phyloP scores from a whole-genome alignment of 2,888 invertebrate species.

The Dromius quadrimaculatus region DNA sequence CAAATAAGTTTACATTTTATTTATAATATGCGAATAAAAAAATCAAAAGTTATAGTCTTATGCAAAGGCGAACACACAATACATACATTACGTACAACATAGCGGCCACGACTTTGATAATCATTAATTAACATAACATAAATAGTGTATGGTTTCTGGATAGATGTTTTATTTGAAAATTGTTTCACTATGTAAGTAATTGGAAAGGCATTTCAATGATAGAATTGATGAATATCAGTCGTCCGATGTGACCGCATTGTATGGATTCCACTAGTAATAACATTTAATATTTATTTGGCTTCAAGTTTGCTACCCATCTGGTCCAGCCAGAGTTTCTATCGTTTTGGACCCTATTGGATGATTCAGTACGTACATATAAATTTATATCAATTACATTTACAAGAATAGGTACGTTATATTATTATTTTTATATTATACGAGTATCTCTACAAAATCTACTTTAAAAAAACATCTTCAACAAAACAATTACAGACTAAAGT shows the following conservation, averaged over 20 bases:
- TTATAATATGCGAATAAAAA: slow-evolving; percentile 6
- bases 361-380: slow-evolving; percentile 43
- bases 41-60: slow-evolving; percentile 13
- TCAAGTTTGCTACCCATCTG: slow-evolving; percentile 43
- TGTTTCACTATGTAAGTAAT: background rate
- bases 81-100: slow-evolving; percentile 28
- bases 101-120: slow-evolving; percentile 22
- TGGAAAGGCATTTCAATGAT: slow-evolving; percentile 17
- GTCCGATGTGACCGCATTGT: slow-evolving; percentile 25
- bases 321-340: slow-evolving; percentile 48
- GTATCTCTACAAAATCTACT: slow-evolving; percentile 27
- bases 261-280: slow-evolving; percentile 35
- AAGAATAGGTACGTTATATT: too few relatives aligned
- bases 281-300: slow-evolving; percentile 35
- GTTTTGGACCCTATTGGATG: slow-evolving; percentile 48
- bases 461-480: slow-evolving; percentile 19
- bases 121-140: slow-evolving; percentile 1
- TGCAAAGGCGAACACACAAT: slow-evolving; percentile 41
- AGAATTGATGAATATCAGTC: slow-evolving; percentile 12
- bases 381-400: slow-evolving; percentile 22
- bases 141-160: slow-evolving; percentile 4
- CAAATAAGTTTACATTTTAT: slow-evolving; percentile 12
- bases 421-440: slow-evolving; percentile 21
- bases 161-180: slow-evolving; percentile 4
- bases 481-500: slow-evolving; percentile 18